These are phyloP conservation scores for Drosophila azteca DNA, from an alignment of 1,140 invertebrate species.

Conservation along the genomic window DNA sequence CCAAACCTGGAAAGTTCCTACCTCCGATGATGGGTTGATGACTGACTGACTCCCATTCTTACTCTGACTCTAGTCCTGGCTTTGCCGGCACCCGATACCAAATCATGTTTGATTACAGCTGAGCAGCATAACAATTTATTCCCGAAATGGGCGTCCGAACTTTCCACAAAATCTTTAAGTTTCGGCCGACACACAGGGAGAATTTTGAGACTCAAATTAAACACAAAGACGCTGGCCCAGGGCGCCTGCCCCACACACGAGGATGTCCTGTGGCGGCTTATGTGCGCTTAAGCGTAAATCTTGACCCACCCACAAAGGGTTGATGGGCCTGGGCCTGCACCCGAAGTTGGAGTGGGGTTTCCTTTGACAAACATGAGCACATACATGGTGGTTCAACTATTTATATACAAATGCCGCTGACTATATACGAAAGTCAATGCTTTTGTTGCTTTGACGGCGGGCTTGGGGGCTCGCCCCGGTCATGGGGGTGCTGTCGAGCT, in stretches of 20 bases:
- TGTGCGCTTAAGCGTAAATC: slow-evolving; percentile 78
- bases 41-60: slow-evolving; percentile 29
- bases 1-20: slow-evolving; percentile 28
- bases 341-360: slow-evolving; percentile 29
- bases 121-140: slow-evolving; percentile 75
- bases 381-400: slow-evolving; percentile 49
- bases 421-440: slow-evolving; percentile 80
- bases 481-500: not conserved
- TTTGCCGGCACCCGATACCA: slow-evolving; percentile 23
- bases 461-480: slow-evolving; percentile 36
- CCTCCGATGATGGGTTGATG: slow-evolving; percentile 39
- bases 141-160: slow-evolving; percentile 29
- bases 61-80: slow-evolving; percentile 10
- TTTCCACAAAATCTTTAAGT: slow-evolving; percentile 62
- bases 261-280: slow-evolving; percentile 74
- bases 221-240: slow-evolving; percentile 47
- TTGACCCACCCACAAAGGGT: slow-evolving; percentile 66
- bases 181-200: slow-evolving; percentile 14
- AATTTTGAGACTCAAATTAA: slow-evolving; percentile 67
- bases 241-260: slow-evolving; percentile 38
- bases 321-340: slow-evolving; percentile 13
- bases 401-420: slow-evolving; percentile 80
- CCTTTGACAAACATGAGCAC: slow-evolving; percentile 61
- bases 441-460: slow-evolving; percentile 55
- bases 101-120: slow-evolving; percentile 82